These are phyloP conservation scores for Andrena minutula DNA, from an alignment of 2,888 invertebrate genomes.

Conservation along the genomic window DNA sequence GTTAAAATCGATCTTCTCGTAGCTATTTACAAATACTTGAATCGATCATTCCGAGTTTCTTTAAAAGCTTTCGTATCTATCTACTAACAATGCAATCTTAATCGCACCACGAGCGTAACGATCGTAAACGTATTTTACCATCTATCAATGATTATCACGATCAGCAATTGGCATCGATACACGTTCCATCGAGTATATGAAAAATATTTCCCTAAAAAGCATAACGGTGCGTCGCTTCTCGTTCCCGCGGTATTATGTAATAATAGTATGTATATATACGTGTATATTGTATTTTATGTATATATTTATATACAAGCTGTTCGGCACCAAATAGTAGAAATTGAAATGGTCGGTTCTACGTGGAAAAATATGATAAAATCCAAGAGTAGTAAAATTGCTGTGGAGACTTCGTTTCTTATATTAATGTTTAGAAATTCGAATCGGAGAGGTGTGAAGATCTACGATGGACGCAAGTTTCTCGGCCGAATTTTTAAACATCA, in stretches of 20 bases:
- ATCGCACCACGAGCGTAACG: constrained; percentile 34
- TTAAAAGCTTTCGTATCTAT: not conserved
- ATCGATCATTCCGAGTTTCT: not conserved
- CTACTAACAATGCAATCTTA: constrained; percentile 5
- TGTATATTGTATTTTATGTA: constrained; percentile 31
- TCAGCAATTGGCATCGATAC: constrained; percentile 59
- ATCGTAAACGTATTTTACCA: constrained; percentile 11
- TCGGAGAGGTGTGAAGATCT: no score
- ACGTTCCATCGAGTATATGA: constrained; percentile 52
- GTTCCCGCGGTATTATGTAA: constrained; percentile 32
- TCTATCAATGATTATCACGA: constrained; percentile 58
- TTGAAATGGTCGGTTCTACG: no score
- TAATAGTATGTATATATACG: constrained; percentile 24
- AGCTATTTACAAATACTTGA: not conserved
- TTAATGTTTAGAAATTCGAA: no score
- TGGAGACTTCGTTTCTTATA: no score
- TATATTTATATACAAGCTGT: constrained; percentile 2
- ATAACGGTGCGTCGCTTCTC: constrained; percentile 48
- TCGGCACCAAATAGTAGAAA: no score
- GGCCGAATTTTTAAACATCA: no score
- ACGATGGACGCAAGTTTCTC: no score
- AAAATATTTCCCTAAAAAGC: constrained; percentile 62
- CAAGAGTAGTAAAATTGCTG: no score
- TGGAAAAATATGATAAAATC: no score
- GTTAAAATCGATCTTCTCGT: not conserved